Evolutionary conservation across 2,113 vertebrate genomes (phyloP), one percentile per base, ranked within the genome.

Genomic region (Osmerus mordax): DNA sequence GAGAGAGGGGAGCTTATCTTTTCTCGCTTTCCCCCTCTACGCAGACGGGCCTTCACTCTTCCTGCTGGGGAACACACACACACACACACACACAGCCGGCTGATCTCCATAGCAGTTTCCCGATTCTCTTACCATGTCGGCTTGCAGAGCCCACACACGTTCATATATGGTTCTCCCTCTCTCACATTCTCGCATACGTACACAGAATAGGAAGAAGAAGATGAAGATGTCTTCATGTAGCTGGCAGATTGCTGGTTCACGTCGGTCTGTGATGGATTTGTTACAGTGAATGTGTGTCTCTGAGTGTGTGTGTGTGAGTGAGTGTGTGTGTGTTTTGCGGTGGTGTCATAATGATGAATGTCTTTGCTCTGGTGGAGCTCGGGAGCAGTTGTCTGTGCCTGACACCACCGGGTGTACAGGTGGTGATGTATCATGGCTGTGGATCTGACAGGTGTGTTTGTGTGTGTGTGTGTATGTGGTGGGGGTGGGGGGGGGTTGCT

Each of bases 331-430:
- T 74, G 64, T 76, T 75, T 77, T 25, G 77, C 73, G 71, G 78
- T 58, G 65, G 66, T 89, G 88, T 90, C 87, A 90, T 87, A 80
- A 88, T 88, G 87, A 88, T 88, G 73, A 88, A 90, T 87, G 87
- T 83, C 81, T 85, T 74, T 81, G 78, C 83, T 84, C 77, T 78
- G 83, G 81, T 53, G 84, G 78, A 82, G 81, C 82, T 87, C 87
- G 78, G 88, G 78, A 84, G 81, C 82, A 75, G 76, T 87, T 85
- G 87, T 89, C 86, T 87, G 81, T 55, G 81, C 79, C 68, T 85
- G 86, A 83, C 84, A 86, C 74, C 51, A 28, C 65, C 13, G 69
- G 77, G 78, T 9, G 36, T 86, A 83, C 75, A 84, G 87, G 86
- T 79, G 86, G 83, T 86, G 84, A 87, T 88, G 78, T 81, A 87